A percentile compares a stretch with the other conserved stretches of the same genome.
phyloP scores from a whole-genome alignment of 2,113 vertebrate species.

The Vulpes vulpes region DNA sequence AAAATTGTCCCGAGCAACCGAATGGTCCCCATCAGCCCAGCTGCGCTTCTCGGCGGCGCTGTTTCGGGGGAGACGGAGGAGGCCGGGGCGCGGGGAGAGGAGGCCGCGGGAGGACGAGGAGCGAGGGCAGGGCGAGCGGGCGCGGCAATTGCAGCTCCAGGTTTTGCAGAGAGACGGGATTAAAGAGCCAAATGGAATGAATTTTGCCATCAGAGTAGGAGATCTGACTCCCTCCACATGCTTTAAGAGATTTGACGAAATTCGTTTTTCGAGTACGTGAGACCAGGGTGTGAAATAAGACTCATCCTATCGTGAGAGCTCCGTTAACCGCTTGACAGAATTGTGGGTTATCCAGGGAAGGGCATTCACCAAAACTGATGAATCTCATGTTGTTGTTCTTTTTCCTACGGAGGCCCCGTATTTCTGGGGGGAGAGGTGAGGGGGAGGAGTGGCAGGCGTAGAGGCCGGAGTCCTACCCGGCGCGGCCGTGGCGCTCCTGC shows the following conservation, averaged over 20 bases:
- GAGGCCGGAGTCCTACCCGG: neutral
- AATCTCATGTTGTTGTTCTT: neutral
- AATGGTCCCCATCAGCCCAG: neutral
- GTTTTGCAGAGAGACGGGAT: slow-evolving; percentile 5
- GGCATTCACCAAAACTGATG: neutral
- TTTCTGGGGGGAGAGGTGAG: neutral
- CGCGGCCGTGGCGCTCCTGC: rapidly evolving
- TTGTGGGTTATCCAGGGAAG: slow-evolving; percentile 51
- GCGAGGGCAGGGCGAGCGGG: neutral
- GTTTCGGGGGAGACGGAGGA: neutral
- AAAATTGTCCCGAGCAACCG: slow-evolving; percentile 16
- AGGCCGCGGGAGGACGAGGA: neutral
- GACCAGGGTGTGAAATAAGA: neutral
- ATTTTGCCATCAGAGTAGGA: slow-evolving; percentile 47
- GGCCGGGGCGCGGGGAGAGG: rapidly evolving
- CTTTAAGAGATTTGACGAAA: slow-evolving; percentile 77
- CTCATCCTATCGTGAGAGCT: neutral
- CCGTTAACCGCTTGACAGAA: neutral
- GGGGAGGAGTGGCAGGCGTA: no score
- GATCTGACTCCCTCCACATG: slow-evolving; percentile 60
- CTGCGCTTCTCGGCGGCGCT: neutral
- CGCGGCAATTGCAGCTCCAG: neutral
- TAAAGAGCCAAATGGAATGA: slow-evolving; percentile 23
- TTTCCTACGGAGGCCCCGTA: neutral
- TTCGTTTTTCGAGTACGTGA: slow-evolving; percentile 72